Conservation (phyloP, 2,888 invertebrate genomes). For the Stenoptilia bipunctidactyla region DNA sequence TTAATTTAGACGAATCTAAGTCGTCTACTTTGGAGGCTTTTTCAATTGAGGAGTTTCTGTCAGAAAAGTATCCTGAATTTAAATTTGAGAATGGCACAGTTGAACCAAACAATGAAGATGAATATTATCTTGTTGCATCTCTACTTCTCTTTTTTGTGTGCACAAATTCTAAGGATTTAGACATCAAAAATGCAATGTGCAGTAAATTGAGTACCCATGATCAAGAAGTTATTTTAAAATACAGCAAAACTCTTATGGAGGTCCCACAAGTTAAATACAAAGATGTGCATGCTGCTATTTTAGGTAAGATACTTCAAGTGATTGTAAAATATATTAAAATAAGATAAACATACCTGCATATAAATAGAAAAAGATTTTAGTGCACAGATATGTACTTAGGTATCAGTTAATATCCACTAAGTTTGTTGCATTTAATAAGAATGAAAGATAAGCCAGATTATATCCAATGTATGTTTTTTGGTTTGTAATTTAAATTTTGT, state of each 20-base stretch:
- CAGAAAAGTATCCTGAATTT: slow-evolving; percentile 64
- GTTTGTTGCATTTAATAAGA: no score
- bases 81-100: slow-evolving; percentile 43
- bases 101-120: slow-evolving; percentile 32
- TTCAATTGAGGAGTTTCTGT: slow-evolving; percentile 45
- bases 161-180: slow-evolving; percentile 63
- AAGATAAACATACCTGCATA: no score
- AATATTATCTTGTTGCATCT: slow-evolving; percentile 55
- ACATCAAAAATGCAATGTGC: slow-evolving; percentile 69
- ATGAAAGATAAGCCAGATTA: no score
- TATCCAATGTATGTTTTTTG: no score
- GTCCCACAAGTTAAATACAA: slow-evolving; percentile 43
- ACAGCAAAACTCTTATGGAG: slow-evolving; percentile 63
- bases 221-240: slow-evolving; percentile 66
- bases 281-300: slow-evolving; percentile 51
- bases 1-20: slow-evolving; percentile 50
- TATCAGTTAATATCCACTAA: no score
- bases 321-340: no score
- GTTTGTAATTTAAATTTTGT: no score
- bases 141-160: slow-evolving; percentile 64
- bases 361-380: no score
- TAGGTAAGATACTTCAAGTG: no score
- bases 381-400: no score
- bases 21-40: slow-evolving; percentile 47
- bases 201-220: slow-evolving; percentile 55